Evolutionary conservation across 2,113 vertebrate genomes (phyloP).

Genomic region (Solea solea): DNA sequence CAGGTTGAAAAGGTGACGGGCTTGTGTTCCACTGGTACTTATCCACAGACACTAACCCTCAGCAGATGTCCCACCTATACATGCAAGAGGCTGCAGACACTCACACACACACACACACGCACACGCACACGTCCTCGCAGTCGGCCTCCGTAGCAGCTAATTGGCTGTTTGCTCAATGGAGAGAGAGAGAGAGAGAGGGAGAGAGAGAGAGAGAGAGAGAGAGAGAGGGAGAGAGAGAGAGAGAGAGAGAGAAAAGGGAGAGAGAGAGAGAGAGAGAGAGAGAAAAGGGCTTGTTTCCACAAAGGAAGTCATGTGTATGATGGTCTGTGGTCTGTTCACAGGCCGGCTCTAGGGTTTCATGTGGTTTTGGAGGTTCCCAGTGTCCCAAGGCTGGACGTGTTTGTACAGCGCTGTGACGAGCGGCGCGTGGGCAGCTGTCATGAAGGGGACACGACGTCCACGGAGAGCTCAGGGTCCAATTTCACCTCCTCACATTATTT

Average conservation of each 20-base stretch:
- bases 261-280: background rate
- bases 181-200: background rate
- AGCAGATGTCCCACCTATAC: constrained; percentile 75
- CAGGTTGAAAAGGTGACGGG: constrained; percentile 73
- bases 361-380: constrained; percentile 56
- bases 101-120: constrained; percentile 32
- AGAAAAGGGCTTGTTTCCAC: constrained; percentile 68
- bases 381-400: constrained; percentile 49
- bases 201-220: constrained; percentile 34
- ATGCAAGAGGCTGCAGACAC: constrained; percentile 68
- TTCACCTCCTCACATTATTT: too few relatives aligned
- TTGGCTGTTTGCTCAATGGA: constrained; percentile 74
- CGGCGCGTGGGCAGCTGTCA: background rate
- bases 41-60: constrained; percentile 69
- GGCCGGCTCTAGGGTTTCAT: constrained; percentile 70
- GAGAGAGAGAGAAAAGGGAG: constrained; percentile 44
- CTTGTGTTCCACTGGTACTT: constrained; percentile 60
- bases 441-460: background rate
- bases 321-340: constrained; percentile 58
- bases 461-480: background rate
- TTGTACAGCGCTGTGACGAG: constrained; percentile 34
- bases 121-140: constrained; percentile 42
- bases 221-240: too few relatives aligned
- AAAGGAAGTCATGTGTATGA: constrained; percentile 63
- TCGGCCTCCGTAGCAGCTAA: constrained; percentile 71